Conservation (phyloP, 2,113 vertebrate species). For the Aepyceros melampus region DNA sequence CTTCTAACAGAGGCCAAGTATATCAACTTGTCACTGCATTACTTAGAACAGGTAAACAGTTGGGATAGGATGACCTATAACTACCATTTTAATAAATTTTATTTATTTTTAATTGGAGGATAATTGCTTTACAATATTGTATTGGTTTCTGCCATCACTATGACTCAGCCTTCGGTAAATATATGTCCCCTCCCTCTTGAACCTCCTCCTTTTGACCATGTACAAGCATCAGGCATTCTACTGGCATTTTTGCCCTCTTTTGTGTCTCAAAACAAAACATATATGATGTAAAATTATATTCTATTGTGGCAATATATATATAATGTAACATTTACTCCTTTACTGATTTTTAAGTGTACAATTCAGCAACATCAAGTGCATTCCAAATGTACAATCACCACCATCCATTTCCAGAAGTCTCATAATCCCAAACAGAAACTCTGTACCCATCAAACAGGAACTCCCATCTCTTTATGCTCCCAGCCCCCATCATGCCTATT, state of each 20-base stretch:
- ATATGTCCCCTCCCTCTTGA: not conserved
- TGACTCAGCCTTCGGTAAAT: not conserved
- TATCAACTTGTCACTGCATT: slow-evolving; percentile 96
- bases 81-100: not conserved
- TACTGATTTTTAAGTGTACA: not conserved
- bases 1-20: slow-evolving; percentile 96
- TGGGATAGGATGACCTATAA: not conserved
- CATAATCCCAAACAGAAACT: not conserved
- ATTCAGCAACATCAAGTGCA: not conserved
- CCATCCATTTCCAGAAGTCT: not conserved
- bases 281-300: not conserved
- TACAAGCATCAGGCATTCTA: not conserved
- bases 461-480: not conserved
- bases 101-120: not conserved
- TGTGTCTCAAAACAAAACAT: not conserved
- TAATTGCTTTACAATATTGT: not conserved
- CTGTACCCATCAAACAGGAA: not conserved
- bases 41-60: slow-evolving; percentile 92
- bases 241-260: not conserved
- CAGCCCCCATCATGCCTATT: not conserved
- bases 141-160: not conserved
- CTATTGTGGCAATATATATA: not conserved
- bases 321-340: not conserved
- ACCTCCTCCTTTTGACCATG: not conserved
- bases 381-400: not conserved